These are phyloP conservation scores for Cryptophagus acutangulus DNA, from an alignment of 2,888 invertebrate genomes.

Conservation along the genomic window DNA sequence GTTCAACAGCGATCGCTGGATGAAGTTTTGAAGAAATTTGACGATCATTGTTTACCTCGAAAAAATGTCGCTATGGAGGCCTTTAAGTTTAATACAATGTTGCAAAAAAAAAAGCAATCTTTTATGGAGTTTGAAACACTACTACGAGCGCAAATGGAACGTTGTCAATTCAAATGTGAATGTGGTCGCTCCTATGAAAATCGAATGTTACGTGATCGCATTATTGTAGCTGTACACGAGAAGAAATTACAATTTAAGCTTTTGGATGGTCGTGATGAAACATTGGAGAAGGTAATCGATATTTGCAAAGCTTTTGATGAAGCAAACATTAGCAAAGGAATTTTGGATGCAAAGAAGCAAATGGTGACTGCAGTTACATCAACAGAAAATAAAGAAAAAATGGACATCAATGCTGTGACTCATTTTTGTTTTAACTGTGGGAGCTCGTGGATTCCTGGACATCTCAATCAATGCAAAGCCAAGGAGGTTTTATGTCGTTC, in stretches of 20 bases:
- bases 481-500: not conserved
- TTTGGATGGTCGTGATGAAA: not conserved
- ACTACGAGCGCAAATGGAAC: not conserved
- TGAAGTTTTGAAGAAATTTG: not conserved
- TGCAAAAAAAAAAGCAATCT: slow-evolving; percentile 4
- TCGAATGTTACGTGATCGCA: not conserved
- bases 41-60: not conserved
- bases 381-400: too few species aligned
- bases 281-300: slow-evolving; percentile 2
- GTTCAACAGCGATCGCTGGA: not conserved
- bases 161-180: slow-evolving; percentile 2
- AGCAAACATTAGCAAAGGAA: not conserved
- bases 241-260: slow-evolving; percentile 4
- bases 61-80: not conserved
- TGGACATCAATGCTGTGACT: not conserved
- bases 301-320: slow-evolving; percentile 2
- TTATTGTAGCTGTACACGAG: not conserved
- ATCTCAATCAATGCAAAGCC: not conserved
- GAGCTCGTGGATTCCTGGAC: not conserved
- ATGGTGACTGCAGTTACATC: not conserved
- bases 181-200: slow-evolving; percentile 1
- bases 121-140: slow-evolving; percentile 1
- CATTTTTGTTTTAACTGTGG: not conserved
- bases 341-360: not conserved
- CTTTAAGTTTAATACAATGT: not conserved